Evolutionary conservation across 2,888 invertebrate genomes (phyloP).

Genomic region (Lucinisca nassula): DNA sequence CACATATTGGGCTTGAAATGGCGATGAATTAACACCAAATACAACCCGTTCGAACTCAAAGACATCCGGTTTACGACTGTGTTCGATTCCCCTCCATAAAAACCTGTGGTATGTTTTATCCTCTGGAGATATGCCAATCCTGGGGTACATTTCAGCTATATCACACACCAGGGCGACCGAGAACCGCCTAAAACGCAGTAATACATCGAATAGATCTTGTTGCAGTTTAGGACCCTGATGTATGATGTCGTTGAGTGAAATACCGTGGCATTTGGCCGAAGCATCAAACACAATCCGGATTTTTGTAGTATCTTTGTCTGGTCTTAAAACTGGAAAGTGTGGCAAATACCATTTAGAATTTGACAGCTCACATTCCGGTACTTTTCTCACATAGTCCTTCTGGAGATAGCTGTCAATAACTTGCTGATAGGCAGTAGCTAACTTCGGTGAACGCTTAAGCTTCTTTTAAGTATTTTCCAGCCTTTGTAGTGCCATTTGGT

Average conservation of each 20-base stretch:
- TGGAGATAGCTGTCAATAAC: constrained; percentile 41
- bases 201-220: too few species aligned
- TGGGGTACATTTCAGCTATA: constrained; percentile 58
- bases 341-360: constrained; percentile 56
- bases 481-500: constrained; percentile 36
- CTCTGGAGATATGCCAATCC: background rate
- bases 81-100: constrained; percentile 44
- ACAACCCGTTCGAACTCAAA: too few species aligned
- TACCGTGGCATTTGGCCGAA: too few species aligned
- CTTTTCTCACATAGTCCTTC: constrained; percentile 56
- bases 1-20: too few species aligned
- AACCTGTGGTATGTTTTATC: constrained; percentile 48
- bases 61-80: constrained; percentile 25
- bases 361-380: constrained; percentile 1
- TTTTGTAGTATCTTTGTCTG: too few species aligned
- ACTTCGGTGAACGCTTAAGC: constrained; percentile 22
- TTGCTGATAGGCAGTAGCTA: constrained; percentile 38
- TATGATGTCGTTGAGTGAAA: constrained; percentile 53
- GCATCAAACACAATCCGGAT: too few species aligned
- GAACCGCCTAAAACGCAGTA: constrained; percentile 57
- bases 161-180: constrained; percentile 55
- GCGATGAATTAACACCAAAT: too few species aligned
- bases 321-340: constrained; percentile 62
- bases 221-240: constrained; percentile 68
- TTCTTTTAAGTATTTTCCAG: constrained; percentile 48